These are phyloP conservation scores for Acrocyrtus sp. DNA, from an alignment of 2,888 invertebrate genomes.

Conservation along the genomic window DNA sequence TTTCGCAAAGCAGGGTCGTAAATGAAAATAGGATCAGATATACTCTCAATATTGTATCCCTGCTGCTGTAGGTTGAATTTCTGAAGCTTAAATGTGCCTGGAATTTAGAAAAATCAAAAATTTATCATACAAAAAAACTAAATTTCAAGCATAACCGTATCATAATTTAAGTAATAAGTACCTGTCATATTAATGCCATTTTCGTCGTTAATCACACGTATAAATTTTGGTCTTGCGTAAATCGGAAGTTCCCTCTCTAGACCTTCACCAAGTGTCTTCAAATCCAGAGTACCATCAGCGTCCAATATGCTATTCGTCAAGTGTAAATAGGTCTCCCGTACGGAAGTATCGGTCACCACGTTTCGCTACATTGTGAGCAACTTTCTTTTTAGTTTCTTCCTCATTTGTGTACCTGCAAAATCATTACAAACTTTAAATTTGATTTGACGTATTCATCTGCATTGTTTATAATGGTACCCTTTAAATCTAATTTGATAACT, in stretches of 20 bases:
- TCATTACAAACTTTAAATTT: too few species aligned
- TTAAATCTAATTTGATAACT: not conserved
- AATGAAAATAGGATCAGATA: constrained; percentile 81
- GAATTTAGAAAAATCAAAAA: constrained; percentile 62
- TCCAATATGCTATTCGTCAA: constrained; percentile 66
- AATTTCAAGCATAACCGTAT: not conserved
- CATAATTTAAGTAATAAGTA: constrained; percentile 58
- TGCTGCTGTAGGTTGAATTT: constrained; percentile 87
- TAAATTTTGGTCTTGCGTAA: constrained; percentile 71
- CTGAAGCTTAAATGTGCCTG: constrained; percentile 95
- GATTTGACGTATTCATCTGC: too few species aligned
- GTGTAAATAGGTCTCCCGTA: constrained; percentile 22
- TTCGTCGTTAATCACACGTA: constrained; percentile 66
- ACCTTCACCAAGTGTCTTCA: constrained; percentile 58
- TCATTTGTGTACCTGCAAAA: constrained; percentile 25
- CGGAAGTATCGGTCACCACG: constrained; percentile 31
- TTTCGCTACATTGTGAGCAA: constrained; percentile 18
- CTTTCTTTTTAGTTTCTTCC: constrained; percentile 26
- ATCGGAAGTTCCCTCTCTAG: constrained; percentile 66
- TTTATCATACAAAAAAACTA: not conserved
- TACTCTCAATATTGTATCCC: constrained; percentile 76
- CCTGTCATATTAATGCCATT: constrained; percentile 67
- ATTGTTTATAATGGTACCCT: not conserved
- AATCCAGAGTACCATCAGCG: constrained; percentile 63
- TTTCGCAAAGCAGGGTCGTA: constrained; percentile 68